Base-by-base conservation (phyloP, 2,797 vertebrate genomes). In the Sebastes ruberrimus region DNA sequence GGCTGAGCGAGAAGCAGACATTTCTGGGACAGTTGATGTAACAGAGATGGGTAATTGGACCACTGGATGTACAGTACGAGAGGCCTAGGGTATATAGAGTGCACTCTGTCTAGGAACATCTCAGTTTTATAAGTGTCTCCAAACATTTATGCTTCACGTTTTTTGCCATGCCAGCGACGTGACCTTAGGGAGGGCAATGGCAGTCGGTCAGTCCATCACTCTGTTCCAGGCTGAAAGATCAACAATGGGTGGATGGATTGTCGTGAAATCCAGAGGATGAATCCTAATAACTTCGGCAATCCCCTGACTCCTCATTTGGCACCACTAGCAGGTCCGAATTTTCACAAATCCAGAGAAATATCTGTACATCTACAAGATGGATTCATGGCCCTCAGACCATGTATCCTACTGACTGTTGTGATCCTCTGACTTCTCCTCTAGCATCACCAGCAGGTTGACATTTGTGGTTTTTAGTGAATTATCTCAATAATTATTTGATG, bases 11-110 rank as follows among this genome's bases (percentile, higher is more conserved):
- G 69, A 25, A 75, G 80, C 59, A 83, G 88, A 88, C 92, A 89
- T 89, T 93, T 93, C 89, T 93, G 87, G 93, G 89, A 87, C 92
- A 89, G 82, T 91, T 91, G 82, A 92, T 81, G 84, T 79, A 86
- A 81, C 76, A 71, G 82, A 83, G 88, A 91, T 74, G 71, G 82
- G 85, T 93, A 93, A 94, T 92, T 94, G 91, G 89, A 84, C 82
- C 74, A 68, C 81, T 83, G 86, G 78, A 91, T 85, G 69, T 80
- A 71, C 88, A 88, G 74, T 80, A 78, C 53, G 75, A 81, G 77
- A 85, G 71, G 89, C 80, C 84, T 57, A 53, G 66, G 85, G 77
- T 84, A 66, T 69, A 52, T 52, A 72, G 33, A 78, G 73, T 65
- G 76, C 86, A 79, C 84, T 86, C 73, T 74, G 71, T 92, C 85